phyloP scores from a whole-genome alignment of 1,140 invertebrate genomes.

The Zophobas atratus region DNA sequence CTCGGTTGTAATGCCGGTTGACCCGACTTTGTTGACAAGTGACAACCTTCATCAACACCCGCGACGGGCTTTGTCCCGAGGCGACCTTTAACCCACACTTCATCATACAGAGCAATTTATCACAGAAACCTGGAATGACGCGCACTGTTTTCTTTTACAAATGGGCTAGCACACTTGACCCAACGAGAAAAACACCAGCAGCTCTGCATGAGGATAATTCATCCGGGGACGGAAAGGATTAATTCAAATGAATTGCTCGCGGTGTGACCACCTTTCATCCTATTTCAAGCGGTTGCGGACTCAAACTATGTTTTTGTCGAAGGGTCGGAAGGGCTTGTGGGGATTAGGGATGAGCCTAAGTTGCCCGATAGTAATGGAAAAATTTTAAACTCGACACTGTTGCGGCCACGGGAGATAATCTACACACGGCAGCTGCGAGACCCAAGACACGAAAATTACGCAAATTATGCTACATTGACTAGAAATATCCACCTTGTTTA shows the following conservation, averaged over 20 bases:
- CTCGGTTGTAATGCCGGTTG: constrained; percentile 42
- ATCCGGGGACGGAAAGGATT: constrained; percentile 36
- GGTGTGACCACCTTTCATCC: constrained; percentile 29
- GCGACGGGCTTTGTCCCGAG: constrained; percentile 50
- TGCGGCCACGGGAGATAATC: too few species aligned
- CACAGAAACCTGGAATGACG: constrained; percentile 51
- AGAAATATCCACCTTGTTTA: too few species aligned
- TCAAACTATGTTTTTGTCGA: neutral
- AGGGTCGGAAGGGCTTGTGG: neutral
- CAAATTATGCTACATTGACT: too few species aligned
- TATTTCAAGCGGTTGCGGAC: constrained; percentile 21
- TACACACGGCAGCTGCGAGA: too few species aligned
- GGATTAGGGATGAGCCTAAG: neutral
- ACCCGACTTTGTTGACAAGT: constrained; percentile 54
- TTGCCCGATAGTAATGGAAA: too few species aligned
- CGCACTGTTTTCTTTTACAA: constrained; percentile 51
- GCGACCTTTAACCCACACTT: constrained; percentile 53
- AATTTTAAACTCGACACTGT: too few species aligned
- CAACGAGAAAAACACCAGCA: constrained; percentile 28
- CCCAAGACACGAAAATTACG: too few species aligned
- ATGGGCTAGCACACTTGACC: constrained; percentile 43
- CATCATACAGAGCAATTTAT: constrained; percentile 54
- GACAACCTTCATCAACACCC: constrained; percentile 54
- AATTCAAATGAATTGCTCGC: constrained; percentile 45
- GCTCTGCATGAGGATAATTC: constrained; percentile 28